Evolutionary conservation across 2,888 invertebrate genomes (phyloP).

Genomic region (Dasypolia templi): DNA sequence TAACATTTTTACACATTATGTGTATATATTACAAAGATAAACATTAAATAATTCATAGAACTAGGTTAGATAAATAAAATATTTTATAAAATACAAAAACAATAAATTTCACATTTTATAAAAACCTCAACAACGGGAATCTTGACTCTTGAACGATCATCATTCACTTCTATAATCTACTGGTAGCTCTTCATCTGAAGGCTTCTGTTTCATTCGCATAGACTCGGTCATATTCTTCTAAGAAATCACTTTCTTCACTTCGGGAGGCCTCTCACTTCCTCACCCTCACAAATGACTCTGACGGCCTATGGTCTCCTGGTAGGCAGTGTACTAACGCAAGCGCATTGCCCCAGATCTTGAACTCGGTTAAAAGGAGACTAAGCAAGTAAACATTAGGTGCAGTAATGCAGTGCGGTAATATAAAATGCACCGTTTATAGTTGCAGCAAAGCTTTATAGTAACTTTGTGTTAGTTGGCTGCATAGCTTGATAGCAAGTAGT

Average conservation of each 20-base stretch:
- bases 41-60: too few relatives aligned
- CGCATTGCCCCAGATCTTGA: conserved; percentile 39
- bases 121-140: too few relatives aligned
- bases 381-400: conserved; percentile 4
- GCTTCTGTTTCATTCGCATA: background rate
- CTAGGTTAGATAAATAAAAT: too few relatives aligned
- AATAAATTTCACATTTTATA: too few relatives aligned
- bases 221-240: background rate
- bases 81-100: too few relatives aligned
- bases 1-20: too few relatives aligned
- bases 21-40: too few relatives aligned
- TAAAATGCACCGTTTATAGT: conserved; percentile 17
- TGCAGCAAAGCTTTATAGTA: conserved; percentile 5
- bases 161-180: background rate
- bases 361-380: background rate
- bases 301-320: conserved; percentile 38
- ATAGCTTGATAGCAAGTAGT: background rate
- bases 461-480: background rate
- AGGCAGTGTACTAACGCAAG: conserved; percentile 17
- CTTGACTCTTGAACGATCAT: too few relatives aligned
- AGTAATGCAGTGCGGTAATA: conserved; percentile 35
- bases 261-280: conserved; percentile 14
- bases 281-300: background rate
- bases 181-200: conserved; percentile 7
- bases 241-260: too few relatives aligned